Evolutionary conservation across 2,797 vertebrate genomes (phyloP).

Genomic region (Cossypha dichroa): DNA sequence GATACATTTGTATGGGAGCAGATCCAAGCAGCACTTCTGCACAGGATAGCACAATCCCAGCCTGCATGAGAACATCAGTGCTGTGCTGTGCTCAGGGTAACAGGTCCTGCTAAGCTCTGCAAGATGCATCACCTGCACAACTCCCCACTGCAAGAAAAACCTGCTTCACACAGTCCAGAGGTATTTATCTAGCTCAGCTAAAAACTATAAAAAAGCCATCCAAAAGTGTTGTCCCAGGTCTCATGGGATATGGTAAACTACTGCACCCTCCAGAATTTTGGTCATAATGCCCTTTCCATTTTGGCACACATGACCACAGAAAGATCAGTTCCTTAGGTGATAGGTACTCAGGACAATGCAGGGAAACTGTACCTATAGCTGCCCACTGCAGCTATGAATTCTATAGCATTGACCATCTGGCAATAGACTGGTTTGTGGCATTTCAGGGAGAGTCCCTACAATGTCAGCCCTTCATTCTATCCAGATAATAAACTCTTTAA

Average conservation of each 20-base stretch:
- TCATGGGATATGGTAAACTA: background rate
- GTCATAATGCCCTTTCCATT: background rate
- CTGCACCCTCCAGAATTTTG: background rate
- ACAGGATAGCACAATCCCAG: fast-evolving
- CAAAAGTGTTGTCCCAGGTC: background rate
- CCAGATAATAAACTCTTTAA: background rate
- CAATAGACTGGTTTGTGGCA: background rate
- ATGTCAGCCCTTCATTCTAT: background rate
- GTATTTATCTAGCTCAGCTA: background rate
- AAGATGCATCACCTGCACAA: background rate
- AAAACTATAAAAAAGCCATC: background rate
- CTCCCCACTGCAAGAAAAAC: background rate
- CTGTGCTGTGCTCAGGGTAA: background rate
- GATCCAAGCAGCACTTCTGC: background rate
- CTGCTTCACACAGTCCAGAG: background rate
- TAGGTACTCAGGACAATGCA: background rate
- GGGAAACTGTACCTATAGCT: background rate
- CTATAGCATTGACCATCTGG: background rate
- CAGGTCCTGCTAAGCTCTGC: background rate
- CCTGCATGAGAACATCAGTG: background rate
- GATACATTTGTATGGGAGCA: background rate
- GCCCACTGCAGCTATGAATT: background rate
- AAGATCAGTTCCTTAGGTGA: background rate
- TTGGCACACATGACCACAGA: background rate
- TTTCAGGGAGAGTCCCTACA: background rate